Evolutionary conservation across 2,113 vertebrate species (phyloP).

Genomic region (Gallinago undulata): DNA sequence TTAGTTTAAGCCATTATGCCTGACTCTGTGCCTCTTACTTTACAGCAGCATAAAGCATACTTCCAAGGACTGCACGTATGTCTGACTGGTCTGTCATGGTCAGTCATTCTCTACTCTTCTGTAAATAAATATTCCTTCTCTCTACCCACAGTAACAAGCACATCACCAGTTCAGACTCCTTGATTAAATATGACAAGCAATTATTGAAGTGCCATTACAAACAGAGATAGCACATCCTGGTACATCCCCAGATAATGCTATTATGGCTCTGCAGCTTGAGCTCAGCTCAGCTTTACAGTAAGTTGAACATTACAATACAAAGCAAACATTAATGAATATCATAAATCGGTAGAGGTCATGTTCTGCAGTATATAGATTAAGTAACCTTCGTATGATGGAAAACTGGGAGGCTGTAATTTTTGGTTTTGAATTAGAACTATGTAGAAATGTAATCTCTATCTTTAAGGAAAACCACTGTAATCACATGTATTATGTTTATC

Average conservation of each 20-base stretch:
- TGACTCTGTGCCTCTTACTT: not conserved
- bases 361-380: not conserved
- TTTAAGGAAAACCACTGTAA: not conserved
- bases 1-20: not conserved
- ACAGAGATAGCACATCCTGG: not conserved
- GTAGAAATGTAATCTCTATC: not conserved
- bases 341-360: not conserved
- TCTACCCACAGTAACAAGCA: not conserved
- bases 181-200: slow-evolving; percentile 11
- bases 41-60: not conserved
- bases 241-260: not conserved
- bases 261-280: not conserved
- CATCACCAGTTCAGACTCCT: not conserved
- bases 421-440: not conserved
- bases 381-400: not conserved
- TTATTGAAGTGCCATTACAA: not conserved
- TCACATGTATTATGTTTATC: not conserved
- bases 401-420: not conserved
- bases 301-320: not conserved
- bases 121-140: not conserved
- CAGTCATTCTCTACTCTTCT: not conserved
- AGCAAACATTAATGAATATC: not conserved
- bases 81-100: not conserved
- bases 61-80: not conserved
- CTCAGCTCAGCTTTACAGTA: not conserved